Evolutionary conservation across 2,888 invertebrate species (phyloP), one percentile per base, ranked within the genome.

Genomic region (Hemicrepidius hirtus): DNA sequence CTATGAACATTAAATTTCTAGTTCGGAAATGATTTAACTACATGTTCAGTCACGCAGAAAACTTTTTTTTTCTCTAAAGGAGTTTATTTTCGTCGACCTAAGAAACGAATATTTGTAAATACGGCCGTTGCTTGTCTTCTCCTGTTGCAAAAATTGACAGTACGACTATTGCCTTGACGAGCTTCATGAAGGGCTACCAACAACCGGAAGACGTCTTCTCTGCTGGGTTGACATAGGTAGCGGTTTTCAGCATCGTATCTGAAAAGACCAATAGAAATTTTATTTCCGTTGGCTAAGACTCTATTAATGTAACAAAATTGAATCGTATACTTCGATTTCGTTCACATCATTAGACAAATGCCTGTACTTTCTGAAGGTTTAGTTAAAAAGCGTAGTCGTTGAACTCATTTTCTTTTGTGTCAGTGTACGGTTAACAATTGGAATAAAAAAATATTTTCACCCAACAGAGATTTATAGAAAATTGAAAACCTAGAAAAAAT

Each of bases 141-240:
- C 70, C 91, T 86, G 82, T 91, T 91, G 84, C 92, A 92, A 83
- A 91, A 91, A 78, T 88, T 88, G 20, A 92, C 88, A n/a, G 88
- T 87, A 57, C 85, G 84, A 63, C 82, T 82, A 81, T 88, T 89
- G 1, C 91, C 91, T 74, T 88, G 88, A 28, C 89, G 88, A 67
- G 90, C 88, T 76, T 91, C 90, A 81, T 91, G 91, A 5, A 92
- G 84, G 46, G 91, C 91, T 10, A 90, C 87, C 70, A 92, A 80
- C 2, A 92, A 84, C 77, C 90, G 89, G 80, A 89, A 89, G 44
- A 92, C 89, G 80, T 92, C 92, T 78, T 90, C 89, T 79, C 89
- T 89, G 69, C 88, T 89, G n/a, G 91, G 91, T 66, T 88, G 89
- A 80, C 92, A 92, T 76, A 90, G 85, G 77, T 90, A 91, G 60